Conservation (phyloP, 2,888 invertebrate genomes). For the Endotricha flammealis region DNA sequence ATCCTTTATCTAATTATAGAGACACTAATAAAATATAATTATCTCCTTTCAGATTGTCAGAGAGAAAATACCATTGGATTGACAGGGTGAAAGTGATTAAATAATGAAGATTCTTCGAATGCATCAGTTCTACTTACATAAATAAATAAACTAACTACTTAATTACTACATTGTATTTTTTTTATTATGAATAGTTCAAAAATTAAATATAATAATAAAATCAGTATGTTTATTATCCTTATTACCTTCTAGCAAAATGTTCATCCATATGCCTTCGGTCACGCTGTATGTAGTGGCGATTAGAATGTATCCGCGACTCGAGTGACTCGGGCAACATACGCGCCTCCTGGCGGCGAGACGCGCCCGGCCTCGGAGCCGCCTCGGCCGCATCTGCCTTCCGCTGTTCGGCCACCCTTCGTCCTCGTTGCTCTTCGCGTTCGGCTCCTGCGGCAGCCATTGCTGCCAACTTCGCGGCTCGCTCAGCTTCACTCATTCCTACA, state of each 20-base stretch:
- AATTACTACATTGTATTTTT: too few relatives aligned
- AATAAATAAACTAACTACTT: too few relatives aligned
- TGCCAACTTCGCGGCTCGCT: constrained; percentile 77
- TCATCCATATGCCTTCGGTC: constrained; percentile 87
- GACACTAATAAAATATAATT: neutral
- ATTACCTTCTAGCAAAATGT: constrained; percentile 86
- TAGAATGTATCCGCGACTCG: constrained; percentile 90
- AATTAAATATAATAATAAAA: too few relatives aligned
- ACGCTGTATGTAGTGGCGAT: constrained; percentile 93
- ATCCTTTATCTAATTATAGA: too few relatives aligned
- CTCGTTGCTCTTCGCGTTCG: constrained; percentile 82
- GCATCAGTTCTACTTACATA: too few relatives aligned
- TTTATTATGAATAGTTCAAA: too few relatives aligned
- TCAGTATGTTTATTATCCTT: too few relatives aligned
- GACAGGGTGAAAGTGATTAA: constrained; percentile 24
- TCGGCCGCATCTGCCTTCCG: constrained; percentile 70
- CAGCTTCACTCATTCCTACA: constrained; percentile 49
- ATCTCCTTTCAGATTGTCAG: constrained; percentile 82
- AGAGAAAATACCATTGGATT: constrained; percentile 86
- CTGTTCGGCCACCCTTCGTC: constrained; percentile 80
- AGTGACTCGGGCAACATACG: constrained; percentile 83
- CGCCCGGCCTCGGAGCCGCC: constrained; percentile 39
- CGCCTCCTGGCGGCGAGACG: constrained; percentile 39
- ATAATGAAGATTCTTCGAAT: constrained; percentile 8
- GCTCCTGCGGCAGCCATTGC: constrained; percentile 92